These are phyloP conservation scores for Poliocrania exsul DNA, from an alignment of 2,797 vertebrate genomes.

Conservation along the genomic window DNA sequence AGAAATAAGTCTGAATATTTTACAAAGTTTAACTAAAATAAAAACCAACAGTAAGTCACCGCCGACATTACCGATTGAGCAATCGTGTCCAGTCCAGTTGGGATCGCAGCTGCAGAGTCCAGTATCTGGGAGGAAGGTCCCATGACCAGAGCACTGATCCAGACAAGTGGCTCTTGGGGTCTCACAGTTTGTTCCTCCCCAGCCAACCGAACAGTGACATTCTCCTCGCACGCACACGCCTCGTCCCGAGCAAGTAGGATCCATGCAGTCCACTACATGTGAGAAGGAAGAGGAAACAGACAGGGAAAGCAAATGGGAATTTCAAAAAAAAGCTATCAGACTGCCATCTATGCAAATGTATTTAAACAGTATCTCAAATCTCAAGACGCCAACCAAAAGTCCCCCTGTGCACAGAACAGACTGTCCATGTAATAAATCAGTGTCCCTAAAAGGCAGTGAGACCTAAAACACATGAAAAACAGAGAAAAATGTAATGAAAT, in stretches of 20 bases:
- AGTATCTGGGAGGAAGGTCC: slow-evolving; percentile 88
- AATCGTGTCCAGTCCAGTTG: slow-evolving; percentile 95
- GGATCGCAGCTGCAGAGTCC: slow-evolving; percentile 95
- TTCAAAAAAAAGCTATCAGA: not conserved
- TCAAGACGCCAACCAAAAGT: not conserved
- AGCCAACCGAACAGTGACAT: slow-evolving; percentile 95
- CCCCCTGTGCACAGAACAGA: not conserved
- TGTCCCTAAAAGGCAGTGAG: not conserved
- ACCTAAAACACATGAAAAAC: not conserved
- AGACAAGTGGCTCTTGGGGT: slow-evolving; percentile 92
- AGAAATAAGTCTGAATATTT: not conserved
- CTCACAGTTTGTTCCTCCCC: slow-evolving; percentile 95
- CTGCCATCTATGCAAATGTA: not conserved
- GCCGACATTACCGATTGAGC: slow-evolving; percentile 87
- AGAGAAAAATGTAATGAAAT: not conserved
- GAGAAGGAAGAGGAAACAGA: not conserved
- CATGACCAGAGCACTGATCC: slow-evolving; percentile 97
- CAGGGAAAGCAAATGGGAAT: not conserved
- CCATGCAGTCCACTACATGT: slow-evolving; percentile 92
- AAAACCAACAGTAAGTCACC: not conserved
- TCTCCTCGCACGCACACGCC: slow-evolving; percentile 95
- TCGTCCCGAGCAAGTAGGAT: slow-evolving; percentile 93
- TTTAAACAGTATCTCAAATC: not conserved
- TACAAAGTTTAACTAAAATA: not conserved
- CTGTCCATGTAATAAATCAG: not conserved